Evolutionary conservation across 2,888 invertebrate genomes (phyloP), one percentile per base, ranked within the genome.

Genomic region (Julus scanicus): DNA sequence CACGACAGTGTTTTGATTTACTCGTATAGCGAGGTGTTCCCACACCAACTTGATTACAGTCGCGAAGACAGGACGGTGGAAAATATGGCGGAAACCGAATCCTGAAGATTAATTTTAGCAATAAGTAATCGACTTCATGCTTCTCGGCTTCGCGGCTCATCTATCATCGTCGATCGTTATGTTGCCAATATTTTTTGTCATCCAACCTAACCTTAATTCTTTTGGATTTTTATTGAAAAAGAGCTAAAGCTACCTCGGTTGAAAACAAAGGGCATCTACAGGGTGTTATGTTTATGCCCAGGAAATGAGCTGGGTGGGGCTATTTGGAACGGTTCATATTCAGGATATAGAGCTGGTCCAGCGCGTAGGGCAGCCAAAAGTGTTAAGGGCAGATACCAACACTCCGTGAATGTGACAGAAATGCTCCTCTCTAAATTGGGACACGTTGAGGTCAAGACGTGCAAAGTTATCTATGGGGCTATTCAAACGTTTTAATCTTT

Each of bases 1-100:
- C n/a, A n/a, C 63, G 63, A 63, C 63, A 63, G 63, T 63, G 63
- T 63, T 63, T 63, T 63, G 63, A 63, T 63, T 63, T 63, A 63
- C 63, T 63, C 63, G 63, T 6, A 63, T 63, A 63, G 63, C 63
- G 15, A 17, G 63, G 63, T n/a, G 63, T 11, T 15, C 53, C 53
- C 53, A 53, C 13, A 53, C 53, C 53, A 53, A 63, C 63, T 63
- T 63, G 63, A 63, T 63, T 63, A 63, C 63, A 13, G 63, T 63
- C n/a, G n/a, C 63, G 17, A n/a, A 63, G 63, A 63, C 63, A 63
- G 63, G n/a, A 63, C 63, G 63, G n/a, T 63, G 63, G 63, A 17
- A 63, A n/a, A 63, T 17, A 63, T 17, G 5, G 15, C n/a, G 63
- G 63, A 63, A 63, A 63, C 63, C 63, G 63, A 63, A 63, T 63